Evolutionary conservation across 2,113 vertebrate genomes (phyloP), one percentile per base, ranked within the genome.

Genomic region (Engraulis encrasicolus): DNA sequence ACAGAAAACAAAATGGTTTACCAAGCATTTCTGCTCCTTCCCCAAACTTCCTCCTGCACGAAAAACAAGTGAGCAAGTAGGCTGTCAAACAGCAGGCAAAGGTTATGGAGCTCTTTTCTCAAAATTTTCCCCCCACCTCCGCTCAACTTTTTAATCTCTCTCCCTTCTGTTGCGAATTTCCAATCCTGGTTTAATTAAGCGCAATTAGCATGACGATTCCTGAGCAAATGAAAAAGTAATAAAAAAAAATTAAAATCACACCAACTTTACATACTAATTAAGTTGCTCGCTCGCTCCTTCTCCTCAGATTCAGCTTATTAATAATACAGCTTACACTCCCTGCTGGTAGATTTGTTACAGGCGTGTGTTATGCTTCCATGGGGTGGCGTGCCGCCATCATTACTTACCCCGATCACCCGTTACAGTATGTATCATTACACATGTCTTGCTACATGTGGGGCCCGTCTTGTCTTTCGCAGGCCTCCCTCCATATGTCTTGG

Each of bases 151-250:
- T 71, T 12, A 71, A 45, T 45, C 40, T 71, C 27, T 71, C 61
- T n/a, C n/a, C n/a, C 11, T 27, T 71, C 61, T 71, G 27, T 71
- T 15, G 61, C 61, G 27, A 71, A 71, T 15, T 71, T 71, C 23
- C 61, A 71, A 71, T 71, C 61, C 61, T 27, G 34, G 61, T 71
- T 71, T 31, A 71, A 71, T 71, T 71, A 71, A 71, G 27, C 61
- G 27, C 61, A 31, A 71, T 71, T 71, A 71, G 61, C 61, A 19
- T 71, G 61, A 34, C 61, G 61, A 71, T 71, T 71, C 61, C 23
- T 71, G 61, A n/a, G 61, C 12, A 71, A 71, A 71, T 71, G 61
- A 71, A 71, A 71, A 71, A 71, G 61, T 71, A 71, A 71, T 71
- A 71, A 71, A 71, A 71, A 71, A 71, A 27, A 31, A 71, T 31